Evolutionary conservation across 2,797 vertebrate genomes (phyloP), one percentile per base, ranked within the genome.

Genomic region (Menidia menidia): DNA sequence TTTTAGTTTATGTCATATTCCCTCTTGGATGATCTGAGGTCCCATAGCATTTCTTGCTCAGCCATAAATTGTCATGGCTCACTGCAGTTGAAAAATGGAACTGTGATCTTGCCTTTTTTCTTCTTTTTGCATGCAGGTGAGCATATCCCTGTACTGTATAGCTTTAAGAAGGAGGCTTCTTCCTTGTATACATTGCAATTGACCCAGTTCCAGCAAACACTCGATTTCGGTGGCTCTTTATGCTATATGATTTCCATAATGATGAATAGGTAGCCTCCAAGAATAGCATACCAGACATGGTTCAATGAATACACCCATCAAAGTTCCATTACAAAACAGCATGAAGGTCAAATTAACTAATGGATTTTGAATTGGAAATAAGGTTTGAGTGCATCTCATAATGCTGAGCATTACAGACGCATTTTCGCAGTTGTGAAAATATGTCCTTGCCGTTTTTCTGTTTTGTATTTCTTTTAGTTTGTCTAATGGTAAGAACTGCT

Each of bases 41-140:
- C 91, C 90, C 84, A 90, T 89, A 89, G 84, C 68, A 84, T 85
- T 89, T 89, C 64, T 73, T 83, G 80, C 73, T 83, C 78, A 83
- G 77, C 81, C 83, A 71, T 85, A 83, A 88, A 88, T 79, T 77
- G 77, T 25, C 25, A 25, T 87, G 69, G 86, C 90, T 87, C 76
- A 69, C 81, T 74, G 72, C 67, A 75, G 81, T 75, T 77, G 77
- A 88, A 87, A 84, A 90, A 90, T 78, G 85, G 60, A 90, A 81
- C 57, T 64, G 71, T 41, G 33, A 52, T 66, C 53, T 73, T 89
- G 80, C 89, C 87, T 92, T 90, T 91, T 90, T 92, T 52, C 32
- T 53, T 14, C 25, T 90, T 92, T 60, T 39, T 59, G 6, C 10
- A 91, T 91, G 77, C 74, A 64, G 75, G 73, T 39, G 74, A 86